Evolutionary conservation across 2,888 invertebrate species (phyloP).

Genomic region (Cheilosia urbana): DNA sequence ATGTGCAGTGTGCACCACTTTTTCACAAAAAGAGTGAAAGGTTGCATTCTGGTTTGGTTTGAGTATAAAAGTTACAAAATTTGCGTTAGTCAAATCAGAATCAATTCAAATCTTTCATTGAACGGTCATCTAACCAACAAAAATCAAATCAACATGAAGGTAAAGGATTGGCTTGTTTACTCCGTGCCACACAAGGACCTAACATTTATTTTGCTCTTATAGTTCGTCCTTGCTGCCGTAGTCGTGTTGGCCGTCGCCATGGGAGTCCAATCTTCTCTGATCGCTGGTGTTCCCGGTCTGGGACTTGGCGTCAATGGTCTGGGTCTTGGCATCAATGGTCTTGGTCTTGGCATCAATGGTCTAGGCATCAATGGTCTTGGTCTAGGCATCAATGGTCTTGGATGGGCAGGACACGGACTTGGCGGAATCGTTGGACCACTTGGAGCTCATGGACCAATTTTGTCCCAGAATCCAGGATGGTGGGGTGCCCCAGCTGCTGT

Average conservation of each 20-base stretch:
- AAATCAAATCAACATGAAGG: conserved; percentile 71
- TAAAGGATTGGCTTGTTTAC: conserved; percentile 21
- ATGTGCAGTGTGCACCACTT: conserved; percentile 38
- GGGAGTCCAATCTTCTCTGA: conserved; percentile 81
- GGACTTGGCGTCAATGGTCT: conserved; percentile 37
- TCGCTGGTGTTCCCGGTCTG: conserved; percentile 76
- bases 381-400: conserved; percentile 26
- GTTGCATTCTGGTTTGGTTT: conserved; percentile 20
- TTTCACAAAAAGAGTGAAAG: conserved; percentile 56
- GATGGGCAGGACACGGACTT: conserved; percentile 29
- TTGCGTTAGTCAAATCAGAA: conserved; percentile 67
- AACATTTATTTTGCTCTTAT: conserved; percentile 10
- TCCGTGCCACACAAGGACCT: conserved; percentile 2
- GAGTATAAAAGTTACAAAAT: conserved; percentile 64
- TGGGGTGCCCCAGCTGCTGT: conserved; percentile 60
- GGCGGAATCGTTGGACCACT: conserved; percentile 40
- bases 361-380: conserved; percentile 9
- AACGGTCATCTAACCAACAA: conserved; percentile 50
- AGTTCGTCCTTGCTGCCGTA: conserved; percentile 80
- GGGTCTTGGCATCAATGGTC: conserved; percentile 27
- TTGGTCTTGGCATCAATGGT: conserved; percentile 4
- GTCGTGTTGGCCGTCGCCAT: conserved; percentile 82
- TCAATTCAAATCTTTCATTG: conserved; percentile 63
- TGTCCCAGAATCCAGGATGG: conserved; percentile 22
- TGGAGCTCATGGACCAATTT: conserved; percentile 16